Percentiles rank a stretch among this genome's conserved stretches.
These are phyloP conservation scores for Neosilurus mollespiculum DNA, from an alignment of 2,797 vertebrate species.

Conservation along the genomic window DNA sequence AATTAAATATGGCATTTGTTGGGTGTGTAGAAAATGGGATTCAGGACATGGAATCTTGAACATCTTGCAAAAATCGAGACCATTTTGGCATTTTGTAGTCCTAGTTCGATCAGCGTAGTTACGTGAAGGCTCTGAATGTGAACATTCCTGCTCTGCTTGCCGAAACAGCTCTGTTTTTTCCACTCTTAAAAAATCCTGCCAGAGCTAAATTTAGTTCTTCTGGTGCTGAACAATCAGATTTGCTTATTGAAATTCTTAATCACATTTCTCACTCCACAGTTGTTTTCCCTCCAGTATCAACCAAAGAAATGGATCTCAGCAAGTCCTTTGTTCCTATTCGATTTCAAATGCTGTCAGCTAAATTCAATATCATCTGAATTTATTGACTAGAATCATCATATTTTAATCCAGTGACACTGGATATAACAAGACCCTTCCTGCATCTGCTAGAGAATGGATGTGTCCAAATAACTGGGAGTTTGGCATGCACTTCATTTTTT, in stretches of 20 bases:
- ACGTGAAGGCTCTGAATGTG: conserved; percentile 1
- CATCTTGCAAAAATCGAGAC: background rate
- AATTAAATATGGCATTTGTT: conserved; percentile 10
- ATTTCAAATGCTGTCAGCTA: conserved; percentile 1
- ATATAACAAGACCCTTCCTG: conserved; percentile 3
- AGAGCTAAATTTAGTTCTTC: conserved; percentile 37
- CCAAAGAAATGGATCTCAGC: conserved; percentile 16
- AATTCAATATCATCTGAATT: background rate
- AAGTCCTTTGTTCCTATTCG: conserved; percentile 3
- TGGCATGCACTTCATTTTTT: conserved; percentile 50
- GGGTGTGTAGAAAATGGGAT: background rate
- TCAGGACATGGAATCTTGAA: background rate
- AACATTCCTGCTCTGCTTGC: conserved; percentile 14
- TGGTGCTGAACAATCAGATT: conserved; percentile 26
- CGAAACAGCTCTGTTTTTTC: conserved; percentile 29
- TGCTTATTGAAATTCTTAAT: conserved; percentile 30
- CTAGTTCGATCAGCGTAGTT: background rate
- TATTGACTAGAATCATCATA: background rate
- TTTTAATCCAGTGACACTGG: conserved; percentile 42
- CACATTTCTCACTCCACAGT: conserved; percentile 27
- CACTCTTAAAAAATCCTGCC: conserved; percentile 19
- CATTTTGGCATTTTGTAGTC: background rate
- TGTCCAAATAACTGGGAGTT: conserved; percentile 48
- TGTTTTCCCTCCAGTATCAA: conserved; percentile 15
- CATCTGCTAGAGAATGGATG: conserved; percentile 31